These are phyloP conservation scores for Crambe crambe DNA, from an alignment of 37 sponge, comb jelly and placozoan genomes.

Conservation along the genomic window DNA sequence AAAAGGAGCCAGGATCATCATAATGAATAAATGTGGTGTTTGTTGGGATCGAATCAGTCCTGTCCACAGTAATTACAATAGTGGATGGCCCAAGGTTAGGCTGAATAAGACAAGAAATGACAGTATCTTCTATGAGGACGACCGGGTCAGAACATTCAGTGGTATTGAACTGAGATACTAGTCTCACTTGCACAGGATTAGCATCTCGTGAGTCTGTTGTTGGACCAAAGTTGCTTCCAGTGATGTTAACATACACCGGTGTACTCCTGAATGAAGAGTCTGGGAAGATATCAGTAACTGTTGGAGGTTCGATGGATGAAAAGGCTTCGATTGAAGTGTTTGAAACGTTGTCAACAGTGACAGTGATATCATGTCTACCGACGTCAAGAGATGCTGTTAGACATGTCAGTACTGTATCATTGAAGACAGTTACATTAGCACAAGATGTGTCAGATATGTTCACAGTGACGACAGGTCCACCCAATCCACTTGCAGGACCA, in stretches of 20 bases:
- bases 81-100: conserved; percentile 80
- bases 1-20: conserved; percentile 82
- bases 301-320: conserved; percentile 59
- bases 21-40: conserved; percentile 67
- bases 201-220: conserved; percentile 52
- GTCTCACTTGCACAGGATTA: conserved; percentile 38
- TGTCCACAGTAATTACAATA: conserved; percentile 72
- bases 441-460: conserved; percentile 61
- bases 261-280: conserved; percentile 54
- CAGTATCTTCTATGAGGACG: conserved; percentile 60
- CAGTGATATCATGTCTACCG: conserved; percentile 48
- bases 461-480: conserved; percentile 77
- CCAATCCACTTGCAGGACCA: conserved; percentile 79
- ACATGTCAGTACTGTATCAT: conserved; percentile 67
- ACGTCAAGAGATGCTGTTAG: conserved; percentile 50
- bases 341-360: conserved; percentile 79
- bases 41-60: conserved; percentile 24
- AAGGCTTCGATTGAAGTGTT: conserved; percentile 24
- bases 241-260: conserved; percentile 62
- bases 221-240: conserved; percentile 80
- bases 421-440: conserved; percentile 66
- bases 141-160: conserved; percentile 55
- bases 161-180: conserved; percentile 40
- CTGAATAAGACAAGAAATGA: conserved; percentile 53
- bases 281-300: conserved; percentile 54